These are phyloP conservation scores for Dryoscopus gambensis DNA, from an alignment of 2,113 vertebrate species.

Conservation along the genomic window DNA sequence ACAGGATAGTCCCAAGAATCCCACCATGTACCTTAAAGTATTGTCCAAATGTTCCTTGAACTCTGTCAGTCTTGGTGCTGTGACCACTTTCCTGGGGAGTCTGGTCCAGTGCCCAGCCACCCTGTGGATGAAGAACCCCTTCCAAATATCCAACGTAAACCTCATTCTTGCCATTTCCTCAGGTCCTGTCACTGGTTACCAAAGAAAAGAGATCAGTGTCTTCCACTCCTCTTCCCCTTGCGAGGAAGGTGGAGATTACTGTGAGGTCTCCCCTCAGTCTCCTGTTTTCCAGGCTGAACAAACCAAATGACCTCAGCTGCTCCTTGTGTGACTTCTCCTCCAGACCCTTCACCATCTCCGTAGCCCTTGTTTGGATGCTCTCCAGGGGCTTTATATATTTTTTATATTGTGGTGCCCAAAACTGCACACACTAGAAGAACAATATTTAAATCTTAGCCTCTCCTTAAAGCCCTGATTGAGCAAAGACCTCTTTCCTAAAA, in stretches of 20 bases:
- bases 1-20: neutral
- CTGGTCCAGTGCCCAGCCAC: neutral
- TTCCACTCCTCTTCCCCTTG: neutral
- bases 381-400: neutral
- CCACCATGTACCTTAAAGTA: neutral
- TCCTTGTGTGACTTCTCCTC: neutral
- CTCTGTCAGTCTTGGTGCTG: neutral
- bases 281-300: neutral
- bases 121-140: neutral
- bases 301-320: neutral
- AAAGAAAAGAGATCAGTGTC: neutral
- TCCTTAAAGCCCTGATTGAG: neutral
- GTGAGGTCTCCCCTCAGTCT: neutral
- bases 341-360: neutral
- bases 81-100: neutral
- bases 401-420: neutral
- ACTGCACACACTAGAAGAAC: neutral
- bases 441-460: neutral
- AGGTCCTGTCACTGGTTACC: neutral
- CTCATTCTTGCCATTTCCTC: neutral
- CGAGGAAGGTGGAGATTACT: neutral
- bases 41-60: neutral
- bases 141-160: neutral
- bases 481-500: neutral
- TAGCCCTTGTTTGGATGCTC: neutral